Evolutionary conservation across 92 coral and sea anemone species (phyloP).

Genomic region (Meandrina meandrites): DNA sequence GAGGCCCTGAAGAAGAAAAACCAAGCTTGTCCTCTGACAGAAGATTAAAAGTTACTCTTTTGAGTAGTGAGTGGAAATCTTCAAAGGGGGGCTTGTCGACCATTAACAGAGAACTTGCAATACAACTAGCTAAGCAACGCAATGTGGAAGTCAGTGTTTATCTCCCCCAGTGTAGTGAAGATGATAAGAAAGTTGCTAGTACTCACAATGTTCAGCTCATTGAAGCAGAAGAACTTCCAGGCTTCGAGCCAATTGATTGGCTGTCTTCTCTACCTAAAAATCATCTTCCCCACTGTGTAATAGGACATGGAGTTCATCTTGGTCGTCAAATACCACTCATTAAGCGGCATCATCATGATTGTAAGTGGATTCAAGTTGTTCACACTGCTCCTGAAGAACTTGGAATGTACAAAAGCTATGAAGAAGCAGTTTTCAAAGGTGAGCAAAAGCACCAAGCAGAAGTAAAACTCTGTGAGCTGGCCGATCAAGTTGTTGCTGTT

Average conservation of each 20-base stretch:
- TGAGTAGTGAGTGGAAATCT: constrained; percentile 12
- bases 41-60: neutral
- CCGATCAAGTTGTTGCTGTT: constrained; percentile 29
- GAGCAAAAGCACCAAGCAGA: constrained; percentile 10
- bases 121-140: constrained; percentile 8
- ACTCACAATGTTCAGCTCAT: neutral
- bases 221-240: neutral
- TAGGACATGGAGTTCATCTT: constrained; percentile 18
- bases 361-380: constrained; percentile 28
- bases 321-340: constrained; percentile 15
- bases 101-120: constrained; percentile 12
- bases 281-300: neutral
- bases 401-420: constrained; percentile 22
- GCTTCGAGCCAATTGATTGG: constrained; percentile 14
- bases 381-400: constrained; percentile 24
- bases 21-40: neutral
- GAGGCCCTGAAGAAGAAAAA: neutral
- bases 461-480: constrained; percentile 7
- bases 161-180: constrained; percentile 11
- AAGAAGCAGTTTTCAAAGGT: neutral
- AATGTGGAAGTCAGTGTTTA: constrained; percentile 5
- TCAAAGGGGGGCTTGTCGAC: constrained; percentile 21
- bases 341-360: neutral
- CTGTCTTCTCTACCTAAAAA: neutral
- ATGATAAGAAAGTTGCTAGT: neutral